A percentile compares a stretch with the other conserved stretches of the same genome.
phyloP scores from a whole-genome alignment of 2,113 vertebrate genomes.

The Lophura nycthemera region DNA sequence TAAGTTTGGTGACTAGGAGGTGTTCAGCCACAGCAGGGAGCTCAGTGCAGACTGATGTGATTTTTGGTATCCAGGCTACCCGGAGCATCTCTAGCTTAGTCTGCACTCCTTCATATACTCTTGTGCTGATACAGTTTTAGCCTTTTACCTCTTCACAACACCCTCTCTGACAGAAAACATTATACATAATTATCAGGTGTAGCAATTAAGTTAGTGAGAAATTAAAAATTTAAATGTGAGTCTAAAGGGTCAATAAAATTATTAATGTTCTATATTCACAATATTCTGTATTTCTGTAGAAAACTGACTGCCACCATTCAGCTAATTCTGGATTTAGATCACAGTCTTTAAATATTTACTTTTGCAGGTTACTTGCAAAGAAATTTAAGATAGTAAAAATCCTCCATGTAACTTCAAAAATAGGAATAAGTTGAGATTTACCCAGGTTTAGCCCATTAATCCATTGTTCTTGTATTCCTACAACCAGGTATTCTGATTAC shows the following conservation, averaged over 20 bases:
- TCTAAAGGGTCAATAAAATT: not conserved
- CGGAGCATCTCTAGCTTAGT: not conserved
- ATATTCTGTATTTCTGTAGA: too few species aligned
- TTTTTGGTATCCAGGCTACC: not conserved
- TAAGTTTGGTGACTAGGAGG: not conserved
- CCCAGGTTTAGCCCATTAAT: not conserved
- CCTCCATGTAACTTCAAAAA: not conserved
- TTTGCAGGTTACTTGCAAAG: not conserved
- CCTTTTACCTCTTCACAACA: not conserved
- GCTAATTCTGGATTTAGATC: not conserved
- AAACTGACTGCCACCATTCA: not conserved
- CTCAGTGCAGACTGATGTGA: not conserved
- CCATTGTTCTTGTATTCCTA: not conserved
- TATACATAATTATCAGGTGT: not conserved
- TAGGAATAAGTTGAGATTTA: not conserved
- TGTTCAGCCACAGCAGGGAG: not conserved
- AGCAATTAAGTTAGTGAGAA: not conserved
- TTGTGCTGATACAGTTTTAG: not conserved
- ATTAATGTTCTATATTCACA: not conserved
- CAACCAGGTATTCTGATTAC: not conserved
- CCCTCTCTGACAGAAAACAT: not conserved
- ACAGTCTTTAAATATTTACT: not conserved
- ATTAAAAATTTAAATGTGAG: not conserved
- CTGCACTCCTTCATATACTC: not conserved
- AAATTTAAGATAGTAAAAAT: not conserved